Percentiles rank a stretch among this genome's conserved stretches.
Conservation (phyloP, 2,797 vertebrate genomes). For the Naso thynnoides region DNA sequence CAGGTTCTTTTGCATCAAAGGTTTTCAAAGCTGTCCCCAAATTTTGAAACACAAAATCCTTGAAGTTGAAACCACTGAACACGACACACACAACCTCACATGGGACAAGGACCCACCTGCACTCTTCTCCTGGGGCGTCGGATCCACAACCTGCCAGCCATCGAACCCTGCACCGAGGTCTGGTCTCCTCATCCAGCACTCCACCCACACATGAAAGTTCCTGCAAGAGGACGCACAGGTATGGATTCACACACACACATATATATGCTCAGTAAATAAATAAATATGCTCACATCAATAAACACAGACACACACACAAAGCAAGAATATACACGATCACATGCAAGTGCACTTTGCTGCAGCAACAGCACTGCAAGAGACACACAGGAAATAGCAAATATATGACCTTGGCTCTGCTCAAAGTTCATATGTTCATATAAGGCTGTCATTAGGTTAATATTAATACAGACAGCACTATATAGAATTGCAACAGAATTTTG, state of each 20-base stretch:
- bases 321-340: background rate
- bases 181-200: constrained; percentile 90
- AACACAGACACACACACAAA: background rate
- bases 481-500: too few species aligned
- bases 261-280: background rate
- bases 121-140: constrained; percentile 90
- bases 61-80: too few species aligned
- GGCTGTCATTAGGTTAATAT: background rate
- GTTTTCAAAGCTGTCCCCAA: too few species aligned
- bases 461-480: background rate
- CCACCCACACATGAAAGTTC: constrained; percentile 93
- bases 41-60: too few species aligned
- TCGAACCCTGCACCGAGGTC: constrained; percentile 86
- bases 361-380: background rate
- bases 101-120: constrained; percentile 75
- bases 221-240: constrained; percentile 64
- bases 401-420: too few species aligned
- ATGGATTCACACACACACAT: background rate
- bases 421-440: background rate
- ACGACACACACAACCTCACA: background rate
- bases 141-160: constrained; percentile 91
- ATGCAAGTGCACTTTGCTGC: background rate
- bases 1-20: too few species aligned
- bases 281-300: background rate
- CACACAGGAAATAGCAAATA: background rate